phyloP scores from a whole-genome alignment of 1,140 invertebrate genomes.

The Akabosia matsudoensis region DNA sequence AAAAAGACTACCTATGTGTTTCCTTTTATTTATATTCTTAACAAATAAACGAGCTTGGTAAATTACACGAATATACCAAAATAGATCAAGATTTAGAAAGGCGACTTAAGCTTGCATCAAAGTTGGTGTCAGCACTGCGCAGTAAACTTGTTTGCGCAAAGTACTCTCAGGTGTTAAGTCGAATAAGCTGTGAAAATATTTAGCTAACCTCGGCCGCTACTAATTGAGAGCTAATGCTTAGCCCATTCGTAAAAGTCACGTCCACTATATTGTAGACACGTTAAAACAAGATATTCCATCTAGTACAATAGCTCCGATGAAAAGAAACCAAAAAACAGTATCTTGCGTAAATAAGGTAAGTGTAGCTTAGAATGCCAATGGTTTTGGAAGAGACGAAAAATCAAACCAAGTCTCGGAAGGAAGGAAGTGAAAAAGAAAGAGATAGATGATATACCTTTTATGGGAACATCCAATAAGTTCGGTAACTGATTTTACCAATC shows the following conservation, averaged over 20 bases:
- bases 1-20: no score
- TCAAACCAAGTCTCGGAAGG: background rate
- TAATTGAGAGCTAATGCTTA: constrained; percentile 17
- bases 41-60: no score
- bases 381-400: background rate
- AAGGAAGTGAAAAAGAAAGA: constrained; percentile 23
- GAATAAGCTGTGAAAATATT: constrained; percentile 6
- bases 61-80: no score
- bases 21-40: no score
- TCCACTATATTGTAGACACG: background rate
- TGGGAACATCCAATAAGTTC: constrained; percentile 10
- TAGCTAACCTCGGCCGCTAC: background rate
- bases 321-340: background rate
- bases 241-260: background rate
- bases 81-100: no score
- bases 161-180: no score
- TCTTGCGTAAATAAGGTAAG: no score
- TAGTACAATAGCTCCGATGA: background rate
- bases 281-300: background rate
- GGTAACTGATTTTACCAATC: background rate
- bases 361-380: background rate
- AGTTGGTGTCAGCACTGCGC: no score
- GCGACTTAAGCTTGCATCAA: no score
- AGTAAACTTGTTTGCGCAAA: no score
- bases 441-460: constrained; percentile 18